A percentile compares a stretch with the other conserved stretches of the same genome.
These are phyloP conservation scores for Dermatophagoides farinae DNA, from an alignment of 1,140 invertebrate species.

Conservation along the genomic window DNA sequence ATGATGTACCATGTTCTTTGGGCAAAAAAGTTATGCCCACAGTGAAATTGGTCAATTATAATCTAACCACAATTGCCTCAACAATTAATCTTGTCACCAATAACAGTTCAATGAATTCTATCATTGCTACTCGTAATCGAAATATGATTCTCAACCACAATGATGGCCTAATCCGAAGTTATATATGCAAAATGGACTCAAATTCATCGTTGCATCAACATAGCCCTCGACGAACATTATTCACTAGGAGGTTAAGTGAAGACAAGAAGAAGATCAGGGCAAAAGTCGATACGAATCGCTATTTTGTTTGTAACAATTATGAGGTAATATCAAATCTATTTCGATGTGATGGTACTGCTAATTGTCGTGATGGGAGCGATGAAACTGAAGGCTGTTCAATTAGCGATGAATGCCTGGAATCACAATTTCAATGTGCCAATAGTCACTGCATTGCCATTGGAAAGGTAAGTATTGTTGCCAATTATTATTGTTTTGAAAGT, in stretches of 20 bases:
- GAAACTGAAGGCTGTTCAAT: constrained; percentile 13
- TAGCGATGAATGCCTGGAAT: constrained; percentile 14
- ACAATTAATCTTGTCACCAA: neutral
- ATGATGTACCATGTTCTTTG: constrained; percentile 22
- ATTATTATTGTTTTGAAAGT: neutral
- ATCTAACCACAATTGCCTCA: neutral
- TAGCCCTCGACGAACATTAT: constrained; percentile 8
- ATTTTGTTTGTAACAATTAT: constrained; percentile 20
- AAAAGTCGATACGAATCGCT: constrained; percentile 12
- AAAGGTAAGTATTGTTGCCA: constrained; percentile 6
- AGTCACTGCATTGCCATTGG: constrained; percentile 22
- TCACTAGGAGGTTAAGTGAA: constrained; percentile 3
- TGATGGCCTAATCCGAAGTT: constrained; percentile 15
- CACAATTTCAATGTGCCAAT: constrained; percentile 22
- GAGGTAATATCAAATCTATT: constrained; percentile 21
- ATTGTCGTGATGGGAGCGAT: constrained; percentile 20
- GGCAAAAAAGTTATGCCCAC: constrained; percentile 15
- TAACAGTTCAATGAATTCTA: neutral
- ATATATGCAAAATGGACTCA: constrained; percentile 21
- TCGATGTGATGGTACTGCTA: constrained; percentile 18
- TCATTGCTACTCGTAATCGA: neutral
- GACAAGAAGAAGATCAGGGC: neutral
- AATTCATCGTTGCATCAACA: neutral
- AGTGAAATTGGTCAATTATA: neutral
- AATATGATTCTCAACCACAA: neutral